Conservation (phyloP, 2,113 vertebrate species). For the Eidolon helvum region DNA sequence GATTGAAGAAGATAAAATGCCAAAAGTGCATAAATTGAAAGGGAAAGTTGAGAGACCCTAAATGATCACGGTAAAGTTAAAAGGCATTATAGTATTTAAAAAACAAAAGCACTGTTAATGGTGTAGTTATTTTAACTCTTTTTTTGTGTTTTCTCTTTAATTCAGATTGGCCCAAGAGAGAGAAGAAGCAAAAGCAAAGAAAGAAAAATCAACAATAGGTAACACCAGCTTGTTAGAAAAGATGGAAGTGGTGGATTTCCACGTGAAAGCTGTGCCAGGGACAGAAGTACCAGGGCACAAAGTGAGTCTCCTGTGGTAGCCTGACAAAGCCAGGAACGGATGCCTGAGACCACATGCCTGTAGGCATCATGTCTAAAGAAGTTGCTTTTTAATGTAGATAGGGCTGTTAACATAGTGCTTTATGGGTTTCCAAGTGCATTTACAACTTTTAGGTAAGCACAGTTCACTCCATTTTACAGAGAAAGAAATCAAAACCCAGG, state of each 20-base stretch:
- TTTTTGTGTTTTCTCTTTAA: constrained; percentile 30
- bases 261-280: constrained; percentile 95
- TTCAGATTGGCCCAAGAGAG: constrained; percentile 90
- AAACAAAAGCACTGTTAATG: not conserved
- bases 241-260: constrained; percentile 89
- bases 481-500: not conserved
- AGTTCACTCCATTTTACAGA: constrained; percentile 1
- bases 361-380: not conserved
- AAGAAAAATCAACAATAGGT: constrained; percentile 65
- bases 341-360: fast-evolving
- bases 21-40: not conserved
- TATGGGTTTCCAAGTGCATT: not conserved
- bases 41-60: not conserved
- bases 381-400: not conserved
- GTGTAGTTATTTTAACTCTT: not conserved
- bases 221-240: constrained; percentile 81
- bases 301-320: constrained; percentile 77
- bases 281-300: constrained; percentile 94
- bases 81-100: not conserved
- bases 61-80: not conserved
- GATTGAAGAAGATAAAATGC: not conserved
- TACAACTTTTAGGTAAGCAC: not conserved
- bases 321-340: not conserved
- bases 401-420: not conserved
- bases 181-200: constrained; percentile 80